Evolutionary conservation across 2,797 vertebrate genomes (phyloP), one percentile per base, ranked within the genome.

Genomic region (Gymnothorax javanicus): DNA sequence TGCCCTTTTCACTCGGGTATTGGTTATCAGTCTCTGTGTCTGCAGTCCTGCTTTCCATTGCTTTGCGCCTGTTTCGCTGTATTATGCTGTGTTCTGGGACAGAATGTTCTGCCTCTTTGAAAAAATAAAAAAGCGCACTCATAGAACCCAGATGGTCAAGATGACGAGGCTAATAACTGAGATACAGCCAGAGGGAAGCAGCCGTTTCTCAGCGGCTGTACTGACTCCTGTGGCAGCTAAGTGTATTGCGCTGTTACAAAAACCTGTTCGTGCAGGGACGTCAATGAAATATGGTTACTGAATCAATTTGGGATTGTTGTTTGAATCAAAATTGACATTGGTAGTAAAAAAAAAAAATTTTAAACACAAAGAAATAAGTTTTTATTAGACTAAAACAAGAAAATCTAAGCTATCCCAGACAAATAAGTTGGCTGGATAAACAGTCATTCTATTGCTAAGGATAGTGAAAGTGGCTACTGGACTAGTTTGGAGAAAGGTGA

Each of bases 21-120:
- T 50, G 33, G 50, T 79, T 6, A n/a, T 15, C 20, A 13, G 11
- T 15, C 33, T 50, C 73, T 15, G 12, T 17, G 4, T 13, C 73
- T 50, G 23, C 33, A 43, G 13, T 43, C 15, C 33, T 20, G 73
- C 13, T 20, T 20, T 15, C 13, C n/a, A 27, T 17, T 50, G 17
- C 12, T 43, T 43, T 50, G 50, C 75, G 20, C 43, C 56, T 50
- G 6, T 43, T 20, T 56, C 50, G 9, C 20, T 20, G 9, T 54
- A 81, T 81, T 54, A 23, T 54, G 23, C 77, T 15, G 17, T 79
- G 75, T 81, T 81, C 52, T 56, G 52, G 77, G n/a, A 81, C 77
- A 81, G 17, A 23, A 77, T 77, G 73, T 77, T 73, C 69, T 27
- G 4, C 43, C 52, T 52, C 73, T 2, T 52, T 77, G 33, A 50